Evolutionary conservation across 2,888 invertebrate genomes (phyloP).

Genomic region (Adineta ricciae): DNA sequence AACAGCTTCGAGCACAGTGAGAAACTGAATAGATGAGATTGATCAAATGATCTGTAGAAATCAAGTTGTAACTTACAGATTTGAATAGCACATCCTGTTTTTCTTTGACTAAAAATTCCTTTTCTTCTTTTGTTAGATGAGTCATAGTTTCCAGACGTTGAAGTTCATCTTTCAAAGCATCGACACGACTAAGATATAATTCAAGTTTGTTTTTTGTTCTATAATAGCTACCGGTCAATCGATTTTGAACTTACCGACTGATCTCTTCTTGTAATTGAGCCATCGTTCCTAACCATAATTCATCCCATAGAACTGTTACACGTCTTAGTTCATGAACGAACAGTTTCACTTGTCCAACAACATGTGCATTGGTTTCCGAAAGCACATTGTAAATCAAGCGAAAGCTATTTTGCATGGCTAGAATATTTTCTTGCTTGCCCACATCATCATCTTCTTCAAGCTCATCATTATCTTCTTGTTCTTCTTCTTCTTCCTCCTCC

Average conservation of each 20-base stretch:
- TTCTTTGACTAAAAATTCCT: conserved; percentile 28
- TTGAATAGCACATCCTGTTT: conserved; percentile 34
- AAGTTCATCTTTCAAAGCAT: conserved; percentile 25
- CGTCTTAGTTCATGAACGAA: conserved; percentile 80
- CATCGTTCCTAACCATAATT: conserved; percentile 71
- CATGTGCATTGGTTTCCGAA: conserved; percentile 42
- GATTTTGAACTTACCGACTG: conserved; percentile 37
- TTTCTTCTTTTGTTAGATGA: conserved; percentile 31
- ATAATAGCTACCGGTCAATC: background rate
- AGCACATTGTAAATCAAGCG: conserved; percentile 22
- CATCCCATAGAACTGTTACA: conserved; percentile 66
- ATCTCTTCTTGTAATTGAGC: conserved; percentile 62
- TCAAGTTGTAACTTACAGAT: conserved; percentile 53
- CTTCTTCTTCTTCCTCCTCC: conserved; percentile 47
- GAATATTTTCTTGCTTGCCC: conserved; percentile 19
- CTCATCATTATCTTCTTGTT: conserved; percentile 45
- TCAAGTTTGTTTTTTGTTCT: too few species aligned
- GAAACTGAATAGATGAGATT: background rate
- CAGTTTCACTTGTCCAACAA: conserved; percentile 76
- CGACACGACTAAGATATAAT: background rate
- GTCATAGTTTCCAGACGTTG: conserved; percentile 30
- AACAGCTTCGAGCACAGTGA: conserved; percentile 65
- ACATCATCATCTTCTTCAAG: background rate
- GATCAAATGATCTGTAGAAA: conserved; percentile 60
- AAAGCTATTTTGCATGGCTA: conserved; percentile 24